Evolutionary conservation across 2,797 vertebrate genomes (phyloP), one percentile per base, ranked within the genome.

Genomic region (Miichthys miiuy): DNA sequence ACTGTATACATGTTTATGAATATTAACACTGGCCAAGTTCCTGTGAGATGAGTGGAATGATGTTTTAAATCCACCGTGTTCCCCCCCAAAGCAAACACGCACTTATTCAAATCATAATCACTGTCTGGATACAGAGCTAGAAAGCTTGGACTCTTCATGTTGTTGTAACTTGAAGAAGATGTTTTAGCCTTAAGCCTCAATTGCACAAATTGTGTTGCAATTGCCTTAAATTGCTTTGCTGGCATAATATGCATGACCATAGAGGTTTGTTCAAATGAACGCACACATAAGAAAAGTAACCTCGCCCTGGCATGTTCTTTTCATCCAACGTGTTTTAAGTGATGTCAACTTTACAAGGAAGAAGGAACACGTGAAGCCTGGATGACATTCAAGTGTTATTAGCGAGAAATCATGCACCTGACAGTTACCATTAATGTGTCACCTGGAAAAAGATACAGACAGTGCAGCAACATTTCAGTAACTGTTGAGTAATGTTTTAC

Each of bases 21-120:
- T 52, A 60, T 51, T 4, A 27, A 74, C 6, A 3, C 25, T 2
- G 20, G 75, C 84, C 82, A 76, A 78, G 46, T 70, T 21, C 41
- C 17, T 18, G 47, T 70, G 58, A 66, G 71, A 63, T 20, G 12
- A 79, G 25, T 14, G 34, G 42, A 55, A 27, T 18, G 50, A 65
- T 68, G 54, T 78, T 77, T 80, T 30, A 51, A 60, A 79, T 72
- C 25, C 17, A 68, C 70, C 51, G 69, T 9, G 17, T 47, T 66
- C 1, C 52, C n/a, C 64, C 71, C 56, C 69, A 85, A 85, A 81
- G 57, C 51, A 83, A 79, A 86, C 67, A 78, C 2, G 2, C 54
- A 61, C 64, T 25, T 34, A 41, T 79, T 81, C 17, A 81, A 58
- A 78, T 58, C 30, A 58, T 61, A 79, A 82, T 79, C 56, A 75